A percentile compares a stretch with the other conserved stretches of the same genome.
Evolutionary conservation across 2,888 invertebrate species (phyloP).

Genomic region (Entomobrya proxima): DNA sequence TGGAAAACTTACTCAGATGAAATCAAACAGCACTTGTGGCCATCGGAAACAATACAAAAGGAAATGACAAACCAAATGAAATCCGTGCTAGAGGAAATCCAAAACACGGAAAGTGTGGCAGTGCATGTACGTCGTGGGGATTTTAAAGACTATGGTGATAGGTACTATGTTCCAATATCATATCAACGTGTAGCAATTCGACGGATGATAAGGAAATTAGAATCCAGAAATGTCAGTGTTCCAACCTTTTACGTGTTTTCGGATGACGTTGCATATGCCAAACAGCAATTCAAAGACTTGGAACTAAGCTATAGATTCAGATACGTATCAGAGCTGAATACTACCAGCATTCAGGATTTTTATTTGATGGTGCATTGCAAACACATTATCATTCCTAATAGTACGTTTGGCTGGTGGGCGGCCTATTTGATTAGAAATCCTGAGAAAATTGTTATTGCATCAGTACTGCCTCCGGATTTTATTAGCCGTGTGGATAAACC

Average conservation of each 20-base stretch:
- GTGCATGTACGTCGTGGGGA: constrained; percentile 53
- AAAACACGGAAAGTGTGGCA: constrained; percentile 34
- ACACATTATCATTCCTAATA: constrained; percentile 56
- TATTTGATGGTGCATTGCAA: no score
- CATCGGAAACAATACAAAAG: not conserved
- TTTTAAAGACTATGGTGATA: not conserved
- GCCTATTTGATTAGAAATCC: constrained; percentile 56
- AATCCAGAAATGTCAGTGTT: not conserved
- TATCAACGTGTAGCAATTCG: constrained; percentile 29
- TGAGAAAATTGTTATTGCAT: constrained; percentile 53
- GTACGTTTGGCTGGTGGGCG: constrained; percentile 65
- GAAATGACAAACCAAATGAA: not conserved
- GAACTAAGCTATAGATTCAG: not conserved
- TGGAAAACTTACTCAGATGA: not conserved
- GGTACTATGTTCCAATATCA: not conserved
- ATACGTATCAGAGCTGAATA: not conserved
- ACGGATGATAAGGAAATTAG: not conserved
- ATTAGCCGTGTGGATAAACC: not conserved
- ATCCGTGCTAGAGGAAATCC: not conserved
- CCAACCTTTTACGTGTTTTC: constrained; percentile 52
- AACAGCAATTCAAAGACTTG: not conserved
- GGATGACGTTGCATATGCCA: constrained; percentile 19
- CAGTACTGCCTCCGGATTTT: not conserved
- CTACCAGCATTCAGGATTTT: constrained; percentile 52
- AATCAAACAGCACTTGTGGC: not conserved